Conservation (phyloP, 2,797 vertebrate genomes). For the Parambassis ranga region DNA sequence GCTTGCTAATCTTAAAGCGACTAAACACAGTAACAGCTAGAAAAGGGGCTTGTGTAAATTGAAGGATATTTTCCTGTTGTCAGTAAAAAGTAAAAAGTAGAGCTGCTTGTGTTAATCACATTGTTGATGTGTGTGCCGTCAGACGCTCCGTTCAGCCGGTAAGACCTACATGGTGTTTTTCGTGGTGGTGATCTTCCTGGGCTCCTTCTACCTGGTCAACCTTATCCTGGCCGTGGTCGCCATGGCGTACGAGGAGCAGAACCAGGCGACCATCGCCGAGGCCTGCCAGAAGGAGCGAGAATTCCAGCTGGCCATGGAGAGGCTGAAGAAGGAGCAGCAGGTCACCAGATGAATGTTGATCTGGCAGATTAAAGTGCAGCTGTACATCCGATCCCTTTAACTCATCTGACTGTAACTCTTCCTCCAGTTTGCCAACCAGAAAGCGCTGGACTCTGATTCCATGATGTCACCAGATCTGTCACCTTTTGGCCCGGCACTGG, state of each 20-base stretch:
- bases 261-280: constrained; percentile 97
- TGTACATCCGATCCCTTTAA: too few relatives aligned
- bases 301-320: constrained; percentile 93
- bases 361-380: too few relatives aligned
- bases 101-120: too few relatives aligned
- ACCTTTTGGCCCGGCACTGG: constrained; percentile 59
- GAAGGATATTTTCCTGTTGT: too few relatives aligned
- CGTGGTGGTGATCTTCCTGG: constrained; percentile 97
- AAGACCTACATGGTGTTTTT: constrained; percentile 99
- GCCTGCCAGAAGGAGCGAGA: constrained; percentile 92
- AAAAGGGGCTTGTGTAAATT: too few relatives aligned
- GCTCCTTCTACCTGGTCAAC: constrained; percentile 97
- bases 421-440: constrained; percentile 63
- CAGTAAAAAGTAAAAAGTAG: too few relatives aligned
- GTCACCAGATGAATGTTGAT: too few relatives aligned
- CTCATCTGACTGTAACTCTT: accelerated
- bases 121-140: not conserved
- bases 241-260: constrained; percentile 99
- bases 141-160: constrained; percentile 95
- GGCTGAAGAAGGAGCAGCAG: constrained; percentile 93
- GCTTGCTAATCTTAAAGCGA: too few relatives aligned
- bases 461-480: constrained; percentile 76
- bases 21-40: too few relatives aligned
- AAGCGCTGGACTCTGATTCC: constrained; percentile 74
- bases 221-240: constrained; percentile 97